Evolutionary conservation across 2,888 invertebrate genomes (phyloP).

Genomic region (Amorpha juglandis): DNA sequence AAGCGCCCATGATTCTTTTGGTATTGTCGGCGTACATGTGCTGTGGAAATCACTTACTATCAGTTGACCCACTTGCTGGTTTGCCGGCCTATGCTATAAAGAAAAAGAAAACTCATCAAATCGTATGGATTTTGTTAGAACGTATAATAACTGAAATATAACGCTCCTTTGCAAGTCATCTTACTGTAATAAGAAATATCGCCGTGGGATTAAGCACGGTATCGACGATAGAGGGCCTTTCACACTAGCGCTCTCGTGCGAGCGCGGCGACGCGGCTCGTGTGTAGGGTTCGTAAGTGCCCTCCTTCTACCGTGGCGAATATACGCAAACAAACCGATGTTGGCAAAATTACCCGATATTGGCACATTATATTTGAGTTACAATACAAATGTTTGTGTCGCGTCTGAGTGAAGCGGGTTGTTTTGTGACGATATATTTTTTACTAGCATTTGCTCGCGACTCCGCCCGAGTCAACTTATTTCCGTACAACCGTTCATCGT

Average conservation of each 20-base stretch:
- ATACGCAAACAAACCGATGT: slow-evolving; percentile 14
- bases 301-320: neutral
- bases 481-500: too few relatives aligned
- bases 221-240: neutral
- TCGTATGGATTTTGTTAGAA: too few relatives aligned
- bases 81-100: too few relatives aligned
- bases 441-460: too few relatives aligned
- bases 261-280: slow-evolving; percentile 5
- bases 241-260: slow-evolving; percentile 21
- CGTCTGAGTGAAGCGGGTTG: neutral
- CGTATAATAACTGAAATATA: too few relatives aligned
- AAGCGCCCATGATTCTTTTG: too few relatives aligned
- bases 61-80: too few relatives aligned
- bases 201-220: neutral
- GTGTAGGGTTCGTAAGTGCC: slow-evolving; percentile 7
- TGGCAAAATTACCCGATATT: slow-evolving; percentile 8
- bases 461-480: too few relatives aligned
- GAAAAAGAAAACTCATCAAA: too few relatives aligned
- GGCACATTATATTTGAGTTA: neutral
- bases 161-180: neutral
- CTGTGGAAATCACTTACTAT: too few relatives aligned
- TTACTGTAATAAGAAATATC: neutral
- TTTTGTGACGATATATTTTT: neutral
- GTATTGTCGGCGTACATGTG: too few relatives aligned
- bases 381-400: neutral